Evolutionary conservation across 1,140 invertebrate genomes (phyloP).

Genomic region (Harpegnathos saltator): DNA sequence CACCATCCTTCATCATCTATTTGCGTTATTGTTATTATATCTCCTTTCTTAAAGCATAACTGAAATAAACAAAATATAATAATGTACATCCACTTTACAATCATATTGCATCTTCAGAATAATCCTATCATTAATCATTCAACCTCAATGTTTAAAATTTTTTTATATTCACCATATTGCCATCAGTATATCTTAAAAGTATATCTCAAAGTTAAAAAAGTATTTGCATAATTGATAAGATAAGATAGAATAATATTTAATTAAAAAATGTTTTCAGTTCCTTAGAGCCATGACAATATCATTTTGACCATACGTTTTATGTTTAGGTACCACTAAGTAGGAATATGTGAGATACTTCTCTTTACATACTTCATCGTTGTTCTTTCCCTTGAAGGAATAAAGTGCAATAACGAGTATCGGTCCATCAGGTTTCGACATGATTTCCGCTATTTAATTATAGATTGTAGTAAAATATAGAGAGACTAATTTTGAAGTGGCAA

Average conservation of each 20-base stretch:
- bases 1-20: slow-evolving; percentile 97
- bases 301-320: background rate
- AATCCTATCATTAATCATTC: too few species aligned
- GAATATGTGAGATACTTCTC: slow-evolving; percentile 6
- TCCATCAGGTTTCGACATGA: slow-evolving; percentile 85
- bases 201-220: too few species aligned
- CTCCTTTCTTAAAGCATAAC: slow-evolving; percentile 98
- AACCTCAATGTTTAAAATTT: too few species aligned
- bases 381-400: slow-evolving; percentile 97
- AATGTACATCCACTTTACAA: background rate
- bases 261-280: slow-evolving; percentile 63
- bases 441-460: background rate
- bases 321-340: slow-evolving; percentile 23
- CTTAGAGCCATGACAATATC: background rate
- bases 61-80: slow-evolving; percentile 81
- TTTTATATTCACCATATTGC: too few species aligned
- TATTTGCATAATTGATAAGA: too few species aligned
- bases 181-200: too few species aligned
- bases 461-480: background rate
- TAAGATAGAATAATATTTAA: too few species aligned
- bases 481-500: background rate
- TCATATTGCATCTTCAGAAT: too few species aligned
- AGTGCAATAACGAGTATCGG: slow-evolving; percentile 94
- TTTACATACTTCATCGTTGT: slow-evolving; percentile 96
- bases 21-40: slow-evolving; percentile 97